Base-by-base conservation (phyloP, 2,797 vertebrate genomes). In the Xiphorhynchus erythropygius region DNA sequence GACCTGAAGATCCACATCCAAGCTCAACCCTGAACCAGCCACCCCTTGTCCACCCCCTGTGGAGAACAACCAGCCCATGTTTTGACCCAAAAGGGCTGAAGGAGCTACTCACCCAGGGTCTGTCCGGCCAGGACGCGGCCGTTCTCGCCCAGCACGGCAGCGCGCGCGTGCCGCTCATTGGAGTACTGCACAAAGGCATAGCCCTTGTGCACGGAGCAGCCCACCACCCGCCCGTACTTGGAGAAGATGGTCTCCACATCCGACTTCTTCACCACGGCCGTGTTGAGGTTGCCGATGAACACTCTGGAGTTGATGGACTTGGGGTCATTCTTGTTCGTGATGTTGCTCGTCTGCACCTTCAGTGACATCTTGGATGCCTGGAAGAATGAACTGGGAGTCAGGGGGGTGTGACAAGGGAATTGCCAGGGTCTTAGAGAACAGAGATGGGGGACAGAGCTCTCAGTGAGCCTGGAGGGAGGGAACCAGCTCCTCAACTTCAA, bases 271-370 rank as follows among this genome's bases (percentile, higher is more conserved):
- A 99, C 99, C 97, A 99, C 98, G 0, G 98, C 98, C 18, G 99
- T 99, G 97, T 99, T 99, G 80, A 99, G 98, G 96, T 99, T 99
- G 79, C 99, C 99, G 32, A 99, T 99, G 94, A 99, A 99, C 92
- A 99, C 99, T 23, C 99, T 97, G 14, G 99, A 99, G 97, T 99
- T 99, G 98, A 99, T 98, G 83, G 99, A 99, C 93, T 99, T 99
- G 67, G 99, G 99, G 95, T 99, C 99, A n/a, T 99, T 99, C 98
- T 99, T 99, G 98, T 99, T 99, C 28, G 99, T 99, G 96, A 99
- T 98, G 75, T 99, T 99, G 90, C 99, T 99, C 13, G 99, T 99
- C 97, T 99, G 99, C 77, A 99, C 98, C 97, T 99, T 99, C 96
- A 99, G 95, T 68, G 99, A 99, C 99, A 99, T 99, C 97, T 96